Base-by-base conservation (phyloP, 2,888 invertebrate genomes). In the Fragum whitleyi region DNA sequence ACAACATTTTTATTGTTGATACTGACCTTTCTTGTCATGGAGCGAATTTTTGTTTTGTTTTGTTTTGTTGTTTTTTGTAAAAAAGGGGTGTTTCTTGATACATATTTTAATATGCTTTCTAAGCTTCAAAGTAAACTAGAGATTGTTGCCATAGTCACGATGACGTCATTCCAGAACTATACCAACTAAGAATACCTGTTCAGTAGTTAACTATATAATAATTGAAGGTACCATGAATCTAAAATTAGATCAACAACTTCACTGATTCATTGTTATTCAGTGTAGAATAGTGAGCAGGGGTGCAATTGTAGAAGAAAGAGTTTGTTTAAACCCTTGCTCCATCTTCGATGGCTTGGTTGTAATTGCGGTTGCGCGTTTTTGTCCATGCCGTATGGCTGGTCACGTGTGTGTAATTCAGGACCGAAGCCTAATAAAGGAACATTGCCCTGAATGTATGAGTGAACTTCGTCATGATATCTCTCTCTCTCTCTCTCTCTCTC, bases 101-200 rank as follows among this genome's bases (percentile, higher is more conserved):
- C 57, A 26, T 26, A 57, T 57, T 26, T 57, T 57, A 21, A 21
- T 14, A 23, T 21, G 14, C 14, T 57, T 57, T 57, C 28, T 57
- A 21, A 57, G 26, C 28, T 26, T 57, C 57, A 57, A 57, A 57
- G 57, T 23, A 26, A 57, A 57, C 57, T 14, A 14, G 23, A 21
- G 57, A 21, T 57, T 21, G 57, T 57, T 26, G 16, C 57, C 57
- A 57, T 26, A 57, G 26, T 26, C 14, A 57, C 57, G 57, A 21
- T 26, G 21, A 57, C 57, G 57, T 57, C 21, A 57, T 57, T 36
- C 32, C 5, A 26, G 57, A 23, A 57, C 23, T 57, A 26, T 57
- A 6, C 6, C 3, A 57, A 57, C 57, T 57, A 26, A 57, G 57
- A 57, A 57, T 57, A 26, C 28, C 57, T 57, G 28, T 57, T 57